A percentile compares a stretch with the other conserved stretches of the same genome.
These are phyloP conservation scores for Lumbricus terrestris DNA, from an alignment of 2,888 invertebrate genomes.

Conservation along the genomic window DNA sequence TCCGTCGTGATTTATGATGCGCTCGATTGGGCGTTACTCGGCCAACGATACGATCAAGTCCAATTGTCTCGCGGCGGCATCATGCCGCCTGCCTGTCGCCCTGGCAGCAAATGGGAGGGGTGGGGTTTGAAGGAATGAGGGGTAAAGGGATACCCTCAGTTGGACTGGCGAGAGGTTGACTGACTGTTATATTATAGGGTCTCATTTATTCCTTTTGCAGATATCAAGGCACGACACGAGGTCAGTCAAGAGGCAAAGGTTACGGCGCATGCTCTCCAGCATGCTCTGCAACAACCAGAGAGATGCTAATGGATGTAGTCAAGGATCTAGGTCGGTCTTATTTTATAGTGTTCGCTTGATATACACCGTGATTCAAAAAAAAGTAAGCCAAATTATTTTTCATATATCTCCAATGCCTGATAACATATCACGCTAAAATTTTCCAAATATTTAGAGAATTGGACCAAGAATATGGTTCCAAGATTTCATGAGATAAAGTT, in stretches of 20 bases:
- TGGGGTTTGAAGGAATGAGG: neutral
- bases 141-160: neutral
- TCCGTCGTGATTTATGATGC: neutral
- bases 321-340: neutral
- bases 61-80: neutral
- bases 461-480: too few species aligned
- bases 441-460: too few species aligned
- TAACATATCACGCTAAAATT: too few species aligned
- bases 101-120: neutral
- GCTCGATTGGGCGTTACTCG: neutral
- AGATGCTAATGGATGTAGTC: neutral
- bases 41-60: neutral
- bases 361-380: too few species aligned
- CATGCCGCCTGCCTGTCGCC: neutral
- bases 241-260: neutral
- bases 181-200: neutral
- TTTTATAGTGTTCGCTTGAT: neutral
- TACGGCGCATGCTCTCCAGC: neutral
- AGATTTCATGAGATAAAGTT: too few species aligned
- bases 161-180: constrained; percentile 3
- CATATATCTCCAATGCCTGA: too few species aligned
- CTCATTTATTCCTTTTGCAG: neutral
- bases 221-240: neutral
- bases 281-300: neutral
- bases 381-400: too few species aligned